Evolutionary conservation across 2,797 vertebrate genomes (phyloP).

Genomic region (Emys orbicularis): DNA sequence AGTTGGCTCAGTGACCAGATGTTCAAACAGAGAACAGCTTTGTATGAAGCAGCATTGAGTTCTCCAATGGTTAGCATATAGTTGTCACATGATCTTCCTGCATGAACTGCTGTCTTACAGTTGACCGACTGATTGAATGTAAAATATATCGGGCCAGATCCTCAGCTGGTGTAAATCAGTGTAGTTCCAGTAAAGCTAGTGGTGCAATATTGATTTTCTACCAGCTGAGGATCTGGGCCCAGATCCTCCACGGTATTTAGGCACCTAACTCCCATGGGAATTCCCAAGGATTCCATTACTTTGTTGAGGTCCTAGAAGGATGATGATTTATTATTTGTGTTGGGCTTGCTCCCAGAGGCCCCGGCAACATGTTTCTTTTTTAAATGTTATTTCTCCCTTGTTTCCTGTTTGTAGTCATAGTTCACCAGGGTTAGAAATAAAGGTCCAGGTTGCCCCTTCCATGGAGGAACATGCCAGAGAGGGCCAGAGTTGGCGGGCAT

Average conservation of each 20-base stretch:
- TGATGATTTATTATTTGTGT: not conserved
- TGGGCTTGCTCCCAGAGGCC: not conserved
- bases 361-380: not conserved
- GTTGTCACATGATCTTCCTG: not conserved
- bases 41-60: not conserved
- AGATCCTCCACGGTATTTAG: not conserved
- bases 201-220: not conserved
- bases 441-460: not conserved
- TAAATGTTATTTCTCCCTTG: not conserved
- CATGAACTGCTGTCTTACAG: not conserved
- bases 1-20: not conserved
- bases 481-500: not conserved
- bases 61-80: not conserved
- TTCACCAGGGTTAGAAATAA: not conserved
- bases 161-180: not conserved
- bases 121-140: not conserved
- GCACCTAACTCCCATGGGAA: not conserved
- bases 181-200: not conserved
- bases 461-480: not conserved
- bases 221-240: not conserved
- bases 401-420: not conserved
- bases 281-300: not conserved
- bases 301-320: not conserved
- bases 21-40: not conserved
- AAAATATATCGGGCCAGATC: not conserved